Conservation (phyloP, 2,888 invertebrate genomes). For the Lithophane semibrunnea region DNA sequence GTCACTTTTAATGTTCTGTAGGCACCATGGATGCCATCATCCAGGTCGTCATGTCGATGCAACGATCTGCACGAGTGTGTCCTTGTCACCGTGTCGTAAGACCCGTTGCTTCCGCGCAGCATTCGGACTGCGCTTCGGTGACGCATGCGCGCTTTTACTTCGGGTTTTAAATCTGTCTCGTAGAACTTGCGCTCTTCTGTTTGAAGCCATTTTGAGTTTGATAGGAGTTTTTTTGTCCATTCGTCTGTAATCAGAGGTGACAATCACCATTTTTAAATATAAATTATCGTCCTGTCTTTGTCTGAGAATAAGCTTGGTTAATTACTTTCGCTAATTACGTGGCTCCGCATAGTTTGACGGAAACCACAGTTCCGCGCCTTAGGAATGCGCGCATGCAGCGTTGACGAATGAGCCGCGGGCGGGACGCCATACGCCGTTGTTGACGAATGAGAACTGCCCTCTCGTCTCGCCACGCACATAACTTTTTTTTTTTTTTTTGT, state of each 20-base stretch:
- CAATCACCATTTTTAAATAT: too few species aligned
- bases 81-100: slow-evolving; percentile 84
- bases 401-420: too few species aligned
- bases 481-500: too few species aligned
- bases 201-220: slow-evolving; percentile 93
- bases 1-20: slow-evolving; percentile 83
- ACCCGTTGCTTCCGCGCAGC: slow-evolving; percentile 76
- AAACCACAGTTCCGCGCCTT: too few species aligned
- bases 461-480: too few species aligned
- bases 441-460: too few species aligned
- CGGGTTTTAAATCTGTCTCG: slow-evolving; percentile 85
- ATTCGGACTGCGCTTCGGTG: slow-evolving; percentile 79
- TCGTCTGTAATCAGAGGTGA: slow-evolving; percentile 84
- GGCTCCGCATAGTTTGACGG: too few species aligned
- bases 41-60: slow-evolving; percentile 80
- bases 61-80: slow-evolving; percentile 85
- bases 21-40: slow-evolving; percentile 83
- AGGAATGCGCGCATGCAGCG: too few species aligned
- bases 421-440: too few species aligned
- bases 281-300: too few species aligned
- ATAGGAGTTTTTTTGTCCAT: slow-evolving; percentile 93
- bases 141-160: slow-evolving; percentile 71
- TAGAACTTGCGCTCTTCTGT: slow-evolving; percentile 90
- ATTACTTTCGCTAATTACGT: too few species aligned
- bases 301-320: too few species aligned